Conservation (phyloP, 2,113 vertebrate genomes). For the Thymallus thymallus region DNA sequence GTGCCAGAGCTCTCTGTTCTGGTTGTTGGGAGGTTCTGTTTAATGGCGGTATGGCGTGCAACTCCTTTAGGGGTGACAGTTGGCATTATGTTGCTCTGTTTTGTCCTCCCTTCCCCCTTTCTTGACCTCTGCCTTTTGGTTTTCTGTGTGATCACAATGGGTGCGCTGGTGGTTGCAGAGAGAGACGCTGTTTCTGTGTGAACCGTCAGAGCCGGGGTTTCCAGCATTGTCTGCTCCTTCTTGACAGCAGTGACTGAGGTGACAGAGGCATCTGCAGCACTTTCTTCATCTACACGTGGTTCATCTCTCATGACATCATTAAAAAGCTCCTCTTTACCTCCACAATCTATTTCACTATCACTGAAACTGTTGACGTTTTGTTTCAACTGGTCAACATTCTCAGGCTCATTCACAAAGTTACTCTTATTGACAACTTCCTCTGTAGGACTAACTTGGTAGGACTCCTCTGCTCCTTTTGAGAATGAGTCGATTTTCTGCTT, state of each 20-base stretch:
- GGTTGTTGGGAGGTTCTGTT: slow-evolving; percentile 12
- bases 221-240: slow-evolving; percentile 24
- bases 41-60: not conserved
- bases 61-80: slow-evolving; percentile 9
- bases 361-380: slow-evolving; percentile 32
- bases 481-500: slow-evolving; percentile 56
- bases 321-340: slow-evolving; percentile 58
- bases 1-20: slow-evolving; percentile 30
- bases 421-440: slow-evolving; percentile 53
- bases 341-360: slow-evolving; percentile 44
- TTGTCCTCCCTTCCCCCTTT: slow-evolving; percentile 41
- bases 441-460: slow-evolving; percentile 22
- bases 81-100: slow-evolving; percentile 30
- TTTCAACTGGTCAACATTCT: slow-evolving; percentile 28
- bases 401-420: slow-evolving; percentile 31
- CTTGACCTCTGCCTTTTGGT: slow-evolving; percentile 24
- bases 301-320: slow-evolving; percentile 74
- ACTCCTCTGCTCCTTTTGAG: slow-evolving; percentile 13
- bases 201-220: not conserved
- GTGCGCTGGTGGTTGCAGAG: not conserved
- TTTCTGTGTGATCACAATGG: not conserved
- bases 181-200: slow-evolving; percentile 6
- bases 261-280: slow-evolving; percentile 30
- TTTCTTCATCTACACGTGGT: slow-evolving; percentile 43
- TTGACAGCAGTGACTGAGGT: slow-evolving; percentile 8